phyloP scores from a whole-genome alignment of 2,888 invertebrate species.

The Idaea straminata region DNA sequence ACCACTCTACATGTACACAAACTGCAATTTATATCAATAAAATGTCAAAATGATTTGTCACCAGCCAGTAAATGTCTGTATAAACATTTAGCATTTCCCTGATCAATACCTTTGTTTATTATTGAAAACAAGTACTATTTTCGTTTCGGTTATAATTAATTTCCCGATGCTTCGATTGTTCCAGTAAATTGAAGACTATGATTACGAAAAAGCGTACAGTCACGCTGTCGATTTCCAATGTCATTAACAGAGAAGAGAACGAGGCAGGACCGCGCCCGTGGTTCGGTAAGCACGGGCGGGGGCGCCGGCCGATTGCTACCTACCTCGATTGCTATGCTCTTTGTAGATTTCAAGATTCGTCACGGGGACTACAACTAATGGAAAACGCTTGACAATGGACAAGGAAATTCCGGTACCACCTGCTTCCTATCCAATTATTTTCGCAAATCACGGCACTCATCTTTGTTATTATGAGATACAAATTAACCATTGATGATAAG shows the following conservation, averaged over 20 bases:
- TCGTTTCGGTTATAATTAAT: conserved; percentile 13
- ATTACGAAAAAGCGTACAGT: conserved; percentile 39
- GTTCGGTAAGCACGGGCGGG: background rate
- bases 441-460: conserved; percentile 46
- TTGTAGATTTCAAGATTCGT: conserved; percentile 57
- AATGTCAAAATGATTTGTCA: background rate
- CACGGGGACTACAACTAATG: conserved; percentile 52
- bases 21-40: background rate
- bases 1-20: background rate
- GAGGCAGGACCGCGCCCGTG: conserved; percentile 9
- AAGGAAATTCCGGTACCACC: conserved; percentile 61
- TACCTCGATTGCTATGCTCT: conserved; percentile 19
- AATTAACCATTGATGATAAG: background rate
- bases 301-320: background rate
- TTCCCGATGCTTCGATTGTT: conserved; percentile 23
- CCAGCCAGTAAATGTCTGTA: background rate
- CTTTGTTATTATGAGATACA: conserved; percentile 23
- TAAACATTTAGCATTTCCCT: background rate
- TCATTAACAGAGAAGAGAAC: conserved; percentile 39
- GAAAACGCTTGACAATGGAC: conserved; percentile 60
- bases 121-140: background rate
- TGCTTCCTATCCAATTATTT: conserved; percentile 58
- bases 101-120: background rate
- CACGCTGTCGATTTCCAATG: conserved; percentile 43
- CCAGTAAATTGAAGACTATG: conserved; percentile 33